Conservation (phyloP, 2,113 vertebrate species). For the Gadus chalcogrammus region DNA sequence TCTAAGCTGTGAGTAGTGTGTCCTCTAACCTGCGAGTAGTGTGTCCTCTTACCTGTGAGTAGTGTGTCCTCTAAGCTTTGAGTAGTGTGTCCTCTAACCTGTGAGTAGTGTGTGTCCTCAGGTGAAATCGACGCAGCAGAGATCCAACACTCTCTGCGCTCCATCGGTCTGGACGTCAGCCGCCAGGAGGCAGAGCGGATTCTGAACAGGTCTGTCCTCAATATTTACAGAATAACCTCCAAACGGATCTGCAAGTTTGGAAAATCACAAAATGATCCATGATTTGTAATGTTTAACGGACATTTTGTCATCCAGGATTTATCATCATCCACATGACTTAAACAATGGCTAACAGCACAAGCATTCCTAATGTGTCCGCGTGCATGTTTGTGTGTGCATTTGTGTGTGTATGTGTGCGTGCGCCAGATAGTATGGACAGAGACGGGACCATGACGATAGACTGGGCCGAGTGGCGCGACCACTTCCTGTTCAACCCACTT, state of each 20-base stretch:
- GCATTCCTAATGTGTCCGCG: not conserved
- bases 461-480: constrained; percentile 89
- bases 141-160: constrained; percentile 80
- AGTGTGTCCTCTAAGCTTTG: not conserved
- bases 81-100: not conserved
- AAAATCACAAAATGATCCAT: too few species aligned
- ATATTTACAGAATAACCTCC: not conserved
- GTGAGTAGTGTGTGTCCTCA: constrained; percentile 47
- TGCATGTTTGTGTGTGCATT: constrained; percentile 6
- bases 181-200: constrained; percentile 80
- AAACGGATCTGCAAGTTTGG: too few species aligned
- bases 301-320: too few species aligned
- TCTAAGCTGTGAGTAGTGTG: too few species aligned
- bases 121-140: constrained; percentile 82
- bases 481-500: constrained; percentile 85
- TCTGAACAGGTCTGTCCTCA: constrained; percentile 76
- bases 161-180: constrained; percentile 78
- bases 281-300: too few species aligned
- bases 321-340: too few species aligned
- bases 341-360: not conserved
- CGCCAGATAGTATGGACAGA: constrained; percentile 77
- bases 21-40: too few species aligned
- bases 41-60: too few species aligned
- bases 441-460: constrained; percentile 88
- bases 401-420: constrained; percentile 9